A percentile compares a stretch with the other conserved stretches of the same genome.
These are phyloP conservation scores for Drosophila rellima DNA, from an alignment of 2,888 invertebrate species.

Conservation along the genomic window DNA sequence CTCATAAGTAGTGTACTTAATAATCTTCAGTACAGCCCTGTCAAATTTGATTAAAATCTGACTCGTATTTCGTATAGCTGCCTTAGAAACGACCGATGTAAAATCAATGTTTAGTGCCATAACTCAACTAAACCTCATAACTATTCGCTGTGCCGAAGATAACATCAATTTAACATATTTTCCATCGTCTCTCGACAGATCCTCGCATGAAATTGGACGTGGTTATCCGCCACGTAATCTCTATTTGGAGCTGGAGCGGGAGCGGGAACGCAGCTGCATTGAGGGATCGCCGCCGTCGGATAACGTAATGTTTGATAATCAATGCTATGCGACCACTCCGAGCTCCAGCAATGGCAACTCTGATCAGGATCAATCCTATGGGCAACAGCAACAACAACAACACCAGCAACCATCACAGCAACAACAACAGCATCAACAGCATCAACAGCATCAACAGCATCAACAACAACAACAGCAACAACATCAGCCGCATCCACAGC, in stretches of 20 bases:
- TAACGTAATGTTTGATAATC: slow-evolving; percentile 97
- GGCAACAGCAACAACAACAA: slow-evolving; percentile 84
- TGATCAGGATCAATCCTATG: slow-evolving; percentile 92
- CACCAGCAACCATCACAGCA: slow-evolving; percentile 86
- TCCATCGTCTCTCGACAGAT: slow-evolving; percentile 85
- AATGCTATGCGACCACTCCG: slow-evolving; percentile 97
- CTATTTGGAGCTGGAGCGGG: slow-evolving; percentile 93
- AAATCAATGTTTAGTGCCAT: too few species aligned
- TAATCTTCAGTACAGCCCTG: background rate
- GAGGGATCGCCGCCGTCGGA: slow-evolving; percentile 94
- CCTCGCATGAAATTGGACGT: slow-evolving; percentile 90
- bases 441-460: slow-evolving; percentile 49
- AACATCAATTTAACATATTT: background rate
- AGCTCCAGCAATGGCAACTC: slow-evolving; percentile 97
- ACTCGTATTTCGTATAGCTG: too few species aligned
- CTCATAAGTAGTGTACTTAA: background rate
- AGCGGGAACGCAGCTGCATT: slow-evolving; percentile 88
- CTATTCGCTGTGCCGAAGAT: background rate
- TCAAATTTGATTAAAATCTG: background rate
- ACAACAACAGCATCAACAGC: slow-evolving; percentile 87
- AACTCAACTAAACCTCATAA: too few species aligned
- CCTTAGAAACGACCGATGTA: too few species aligned
- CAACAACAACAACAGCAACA: slow-evolving; percentile 84
- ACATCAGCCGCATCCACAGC: slow-evolving; percentile 75
- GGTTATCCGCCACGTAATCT: slow-evolving; percentile 91